These are phyloP conservation scores for Fundulus diaphanus DNA, from an alignment of 2,797 vertebrate species.

Conservation along the genomic window DNA sequence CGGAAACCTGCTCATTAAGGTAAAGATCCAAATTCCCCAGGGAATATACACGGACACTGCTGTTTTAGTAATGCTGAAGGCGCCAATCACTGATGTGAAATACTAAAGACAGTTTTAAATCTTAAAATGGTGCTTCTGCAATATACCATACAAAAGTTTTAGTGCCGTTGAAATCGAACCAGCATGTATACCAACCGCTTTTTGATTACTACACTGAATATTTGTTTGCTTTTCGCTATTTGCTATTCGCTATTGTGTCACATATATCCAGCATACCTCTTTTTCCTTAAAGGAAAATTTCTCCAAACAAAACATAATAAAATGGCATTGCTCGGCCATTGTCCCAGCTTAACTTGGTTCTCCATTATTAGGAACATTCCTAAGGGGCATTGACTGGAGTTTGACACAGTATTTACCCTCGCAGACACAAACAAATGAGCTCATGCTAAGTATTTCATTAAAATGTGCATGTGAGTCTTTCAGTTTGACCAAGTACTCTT, in stretches of 20 bases:
- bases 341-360: slow-evolving; percentile 38
- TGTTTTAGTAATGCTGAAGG: background rate
- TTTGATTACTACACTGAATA: background rate
- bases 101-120: background rate
- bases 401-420: slow-evolving; percentile 56
- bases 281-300: background rate
- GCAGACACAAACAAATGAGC: slow-evolving; percentile 65
- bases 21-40: background rate
- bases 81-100: background rate
- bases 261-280: background rate
- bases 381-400: slow-evolving; percentile 53
- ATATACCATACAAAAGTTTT: background rate
- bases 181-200: background rate
- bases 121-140: background rate
- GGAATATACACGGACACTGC: background rate
- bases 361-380: slow-evolving; percentile 51
- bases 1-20: background rate
- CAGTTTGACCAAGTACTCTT: slow-evolving; percentile 51
- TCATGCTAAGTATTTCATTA: slow-evolving; percentile 58
- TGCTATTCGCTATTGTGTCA: background rate
- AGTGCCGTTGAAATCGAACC: background rate
- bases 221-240: background rate
- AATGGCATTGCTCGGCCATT: slow-evolving; percentile 26
- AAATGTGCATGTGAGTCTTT: slow-evolving; percentile 47
- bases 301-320: slow-evolving; percentile 7